A percentile compares a stretch with the other conserved stretches of the same genome.
These are phyloP conservation scores for Gila robusta DNA, from an alignment of 2,797 vertebrate genomes.

Conservation along the genomic window DNA sequence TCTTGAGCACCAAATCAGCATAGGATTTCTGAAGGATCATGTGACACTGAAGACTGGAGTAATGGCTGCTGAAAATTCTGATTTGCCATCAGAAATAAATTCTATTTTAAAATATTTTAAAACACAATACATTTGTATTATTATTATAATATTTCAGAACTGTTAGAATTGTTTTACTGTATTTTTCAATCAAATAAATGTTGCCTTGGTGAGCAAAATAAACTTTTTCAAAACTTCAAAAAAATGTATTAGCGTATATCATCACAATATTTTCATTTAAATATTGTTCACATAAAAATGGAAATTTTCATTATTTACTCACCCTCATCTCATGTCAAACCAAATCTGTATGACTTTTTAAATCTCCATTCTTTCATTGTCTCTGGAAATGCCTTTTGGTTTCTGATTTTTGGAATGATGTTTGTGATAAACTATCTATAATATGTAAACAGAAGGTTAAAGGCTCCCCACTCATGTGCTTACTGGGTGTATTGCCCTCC, in stretches of 20 bases:
- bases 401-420: background rate
- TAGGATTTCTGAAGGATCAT: background rate
- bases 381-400: background rate
- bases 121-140: background rate
- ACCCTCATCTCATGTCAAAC: background rate
- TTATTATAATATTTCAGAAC: too few species aligned
- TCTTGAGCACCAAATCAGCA: background rate
- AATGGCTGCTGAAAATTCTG: background rate
- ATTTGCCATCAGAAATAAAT: background rate
- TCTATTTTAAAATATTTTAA: background rate
- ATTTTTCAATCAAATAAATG: too few species aligned
- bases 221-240: background rate
- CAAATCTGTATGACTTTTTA: background rate
- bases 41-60: background rate
- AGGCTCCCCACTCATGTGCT: background rate
- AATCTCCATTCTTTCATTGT: too few species aligned
- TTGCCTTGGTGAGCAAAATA: too few species aligned
- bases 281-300: background rate
- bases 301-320: background rate
- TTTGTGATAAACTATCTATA: background rate
- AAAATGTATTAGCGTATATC: background rate
- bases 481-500: background rate
- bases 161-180: too few species aligned
- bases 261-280: background rate
- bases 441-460: background rate